These are phyloP conservation scores for Petrolisthes manimaculis DNA, from an alignment of 2,888 invertebrate species.

Conservation along the genomic window DNA sequence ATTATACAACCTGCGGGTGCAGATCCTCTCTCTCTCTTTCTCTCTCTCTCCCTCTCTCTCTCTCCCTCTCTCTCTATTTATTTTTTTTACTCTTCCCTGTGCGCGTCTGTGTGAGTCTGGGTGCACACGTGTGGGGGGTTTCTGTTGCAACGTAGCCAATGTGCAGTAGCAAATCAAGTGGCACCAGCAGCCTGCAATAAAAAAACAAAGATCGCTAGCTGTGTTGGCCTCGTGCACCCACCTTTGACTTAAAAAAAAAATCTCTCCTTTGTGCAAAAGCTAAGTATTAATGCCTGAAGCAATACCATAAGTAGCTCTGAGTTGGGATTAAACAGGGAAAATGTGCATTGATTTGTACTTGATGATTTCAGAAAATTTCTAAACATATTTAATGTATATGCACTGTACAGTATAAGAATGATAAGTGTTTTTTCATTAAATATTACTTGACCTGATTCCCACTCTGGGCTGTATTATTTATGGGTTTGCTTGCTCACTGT, in stretches of 20 bases:
- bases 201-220: constrained; percentile 4
- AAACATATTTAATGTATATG: background rate
- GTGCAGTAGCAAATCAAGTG: constrained; percentile 43
- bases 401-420: background rate
- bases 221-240: background rate
- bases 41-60: background rate
- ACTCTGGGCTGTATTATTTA: background rate
- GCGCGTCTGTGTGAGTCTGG: constrained; percentile 48
- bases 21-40: background rate
- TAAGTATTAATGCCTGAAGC: constrained; percentile 12
- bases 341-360: background rate
- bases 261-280: constrained; percentile 14
- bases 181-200: constrained; percentile 56
- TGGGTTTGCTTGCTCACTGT: background rate
- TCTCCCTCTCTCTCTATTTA: constrained; percentile 16
- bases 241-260: constrained; percentile 2
- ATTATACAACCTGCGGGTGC: too few relatives aligned
- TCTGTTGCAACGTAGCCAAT: constrained; percentile 37
- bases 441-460: background rate
- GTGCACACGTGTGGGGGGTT: constrained; percentile 42
- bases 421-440: background rate
- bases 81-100: background rate
- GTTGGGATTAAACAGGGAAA: background rate
- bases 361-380: background rate
- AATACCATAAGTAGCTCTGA: background rate